Percentiles rank a stretch among this genome's conserved stretches.
These are phyloP conservation scores for rat (Rattus norvegicus) DNA, from an alignment of 2,113 vertebrate genomes.

Conservation along the genomic window DNA sequence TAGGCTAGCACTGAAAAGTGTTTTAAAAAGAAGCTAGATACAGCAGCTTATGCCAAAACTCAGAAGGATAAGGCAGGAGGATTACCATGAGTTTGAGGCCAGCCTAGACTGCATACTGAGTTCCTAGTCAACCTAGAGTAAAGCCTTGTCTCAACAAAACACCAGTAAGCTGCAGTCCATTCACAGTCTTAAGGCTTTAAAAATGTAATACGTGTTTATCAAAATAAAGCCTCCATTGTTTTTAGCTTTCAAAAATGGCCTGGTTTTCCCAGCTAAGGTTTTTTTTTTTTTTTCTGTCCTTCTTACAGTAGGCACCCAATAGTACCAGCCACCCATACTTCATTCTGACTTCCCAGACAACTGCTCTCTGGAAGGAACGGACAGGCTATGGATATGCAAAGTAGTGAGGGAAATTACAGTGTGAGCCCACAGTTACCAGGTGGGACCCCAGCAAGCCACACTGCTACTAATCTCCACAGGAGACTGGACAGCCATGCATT, in stretches of 20 bases:
- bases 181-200: background rate
- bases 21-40: background rate
- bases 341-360: background rate
- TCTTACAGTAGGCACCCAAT: background rate
- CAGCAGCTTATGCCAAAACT: background rate
- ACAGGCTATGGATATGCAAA: conserved; percentile 11
- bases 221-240: background rate
- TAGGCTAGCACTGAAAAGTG: no score
- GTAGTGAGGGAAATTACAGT: background rate
- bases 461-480: background rate
- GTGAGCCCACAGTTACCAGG: no score
- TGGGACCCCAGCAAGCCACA: background rate
- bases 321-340: background rate
- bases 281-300: background rate
- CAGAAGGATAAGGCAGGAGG: background rate
- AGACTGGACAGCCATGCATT: background rate
- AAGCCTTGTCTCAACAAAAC: background rate
- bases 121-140: background rate
- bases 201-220: background rate
- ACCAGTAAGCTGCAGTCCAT: background rate
- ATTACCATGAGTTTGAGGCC: background rate
- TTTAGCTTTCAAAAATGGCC: background rate
- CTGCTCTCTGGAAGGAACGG: background rate
- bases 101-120: background rate
- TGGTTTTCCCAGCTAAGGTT: background rate